Evolutionary conservation across 37 sponge, comb jelly and placozoan species (phyloP).

Genomic region (Hormiphora californensis): DNA sequence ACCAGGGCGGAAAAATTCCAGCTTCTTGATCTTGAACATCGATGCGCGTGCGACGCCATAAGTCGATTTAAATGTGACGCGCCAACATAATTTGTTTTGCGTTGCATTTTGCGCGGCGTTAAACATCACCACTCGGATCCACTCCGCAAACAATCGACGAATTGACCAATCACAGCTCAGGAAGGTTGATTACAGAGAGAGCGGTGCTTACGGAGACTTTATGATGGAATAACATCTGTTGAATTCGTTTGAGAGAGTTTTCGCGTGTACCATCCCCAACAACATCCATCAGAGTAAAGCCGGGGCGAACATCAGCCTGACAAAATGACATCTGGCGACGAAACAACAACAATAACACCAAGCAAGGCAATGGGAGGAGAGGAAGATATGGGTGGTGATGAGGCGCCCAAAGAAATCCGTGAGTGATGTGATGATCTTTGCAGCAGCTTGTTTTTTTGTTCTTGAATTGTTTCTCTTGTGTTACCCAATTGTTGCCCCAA

Average conservation of each 20-base stretch:
- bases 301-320: conserved; percentile 56
- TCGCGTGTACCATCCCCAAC: conserved; percentile 9
- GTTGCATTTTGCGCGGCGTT: too few relatives aligned
- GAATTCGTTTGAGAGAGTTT: conserved; percentile 41
- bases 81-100: too few relatives aligned
- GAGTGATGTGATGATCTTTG: neutral
- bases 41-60: too few relatives aligned
- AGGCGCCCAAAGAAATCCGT: conserved; percentile 25
- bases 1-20: too few relatives aligned
- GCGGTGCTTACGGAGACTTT: too few relatives aligned
- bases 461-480: neutral
- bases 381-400: neutral
- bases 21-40: too few relatives aligned
- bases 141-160: too few relatives aligned
- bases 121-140: too few relatives aligned
- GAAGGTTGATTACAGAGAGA: too few relatives aligned
- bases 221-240: conserved; percentile 54
- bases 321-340: conserved; percentile 55
- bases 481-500: neutral
- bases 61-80: too few relatives aligned
- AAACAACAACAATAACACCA: too few relatives aligned
- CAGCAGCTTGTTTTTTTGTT: neutral
- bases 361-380: neutral
- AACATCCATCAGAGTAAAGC: conserved; percentile 6
- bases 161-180: too few relatives aligned